Evolutionary conservation across 2,888 invertebrate species (phyloP).

Genomic region (Shargacucullia verbasci): DNA sequence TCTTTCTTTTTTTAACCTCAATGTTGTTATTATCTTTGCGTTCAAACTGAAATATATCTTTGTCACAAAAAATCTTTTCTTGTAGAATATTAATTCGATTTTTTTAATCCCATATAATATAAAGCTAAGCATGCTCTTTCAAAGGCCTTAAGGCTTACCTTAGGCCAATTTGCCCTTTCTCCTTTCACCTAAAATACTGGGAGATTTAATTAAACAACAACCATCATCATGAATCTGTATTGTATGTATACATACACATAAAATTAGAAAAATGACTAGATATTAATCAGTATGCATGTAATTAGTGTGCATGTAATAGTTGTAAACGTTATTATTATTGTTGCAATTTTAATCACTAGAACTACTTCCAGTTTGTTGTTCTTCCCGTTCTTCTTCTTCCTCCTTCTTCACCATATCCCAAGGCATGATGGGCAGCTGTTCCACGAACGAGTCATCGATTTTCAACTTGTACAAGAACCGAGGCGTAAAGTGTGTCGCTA

Average conservation of each 20-base stretch:
- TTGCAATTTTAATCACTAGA: slow-evolving; percentile 69
- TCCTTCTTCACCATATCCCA: slow-evolving; percentile 80
- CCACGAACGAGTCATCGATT: slow-evolving; percentile 83
- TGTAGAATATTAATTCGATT: too few species aligned
- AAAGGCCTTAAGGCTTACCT: too few species aligned
- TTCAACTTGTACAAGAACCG: slow-evolving; percentile 80
- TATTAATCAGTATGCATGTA: slow-evolving; percentile 4
- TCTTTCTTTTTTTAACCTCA: too few species aligned
- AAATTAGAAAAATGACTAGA: slow-evolving; percentile 58
- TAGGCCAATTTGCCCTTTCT: too few species aligned
- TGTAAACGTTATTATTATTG: slow-evolving; percentile 3
- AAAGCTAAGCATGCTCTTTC: too few species aligned
- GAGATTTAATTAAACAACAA: too few species aligned
- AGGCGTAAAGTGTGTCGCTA: slow-evolving; percentile 82
- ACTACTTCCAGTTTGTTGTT: slow-evolving; percentile 68
- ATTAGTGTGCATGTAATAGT: not conserved
- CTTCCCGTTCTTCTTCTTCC: slow-evolving; percentile 69
- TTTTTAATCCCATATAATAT: too few species aligned
- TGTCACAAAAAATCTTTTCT: too few species aligned
- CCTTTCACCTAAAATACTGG: too few species aligned
- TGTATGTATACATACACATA: slow-evolving; percentile 2
- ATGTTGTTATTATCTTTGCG: too few species aligned
- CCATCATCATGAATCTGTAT: not conserved
- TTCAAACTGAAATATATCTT: too few species aligned
- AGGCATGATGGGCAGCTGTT: slow-evolving; percentile 83